Percentiles rank a stretch among this genome's conserved stretches.
Conservation (phyloP, 1,140 invertebrate species). For the Anagrus nilaparvatae region DNA sequence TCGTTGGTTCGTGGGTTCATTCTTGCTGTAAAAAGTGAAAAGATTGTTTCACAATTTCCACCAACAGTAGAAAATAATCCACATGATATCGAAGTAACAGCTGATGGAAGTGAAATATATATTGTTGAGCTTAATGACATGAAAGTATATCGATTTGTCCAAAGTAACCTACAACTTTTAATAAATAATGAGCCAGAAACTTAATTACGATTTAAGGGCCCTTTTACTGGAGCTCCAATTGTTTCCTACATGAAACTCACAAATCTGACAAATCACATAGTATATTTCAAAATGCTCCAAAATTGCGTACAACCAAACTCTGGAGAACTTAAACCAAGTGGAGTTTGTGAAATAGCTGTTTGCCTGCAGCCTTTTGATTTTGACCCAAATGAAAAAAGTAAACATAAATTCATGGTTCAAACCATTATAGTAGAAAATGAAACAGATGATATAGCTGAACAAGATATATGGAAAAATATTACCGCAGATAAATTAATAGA, state of each 20-base stretch:
- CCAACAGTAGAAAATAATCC: conserved; percentile 50
- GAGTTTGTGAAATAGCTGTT: conserved; percentile 75
- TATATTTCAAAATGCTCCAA: conserved; percentile 99
- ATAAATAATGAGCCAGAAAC: too few relatives aligned
- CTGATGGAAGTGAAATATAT: conserved; percentile 58
- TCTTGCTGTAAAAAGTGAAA: conserved; percentile 49
- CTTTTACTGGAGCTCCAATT: conserved; percentile 73
- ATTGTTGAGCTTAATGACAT: conserved; percentile 62
- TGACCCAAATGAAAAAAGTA: conserved; percentile 89
- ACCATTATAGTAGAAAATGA: conserved; percentile 78
- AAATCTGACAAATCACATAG: conserved; percentile 72
- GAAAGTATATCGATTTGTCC: conserved; percentile 53
- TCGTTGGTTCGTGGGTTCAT: conserved; percentile 65
- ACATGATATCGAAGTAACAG: conserved; percentile 62
- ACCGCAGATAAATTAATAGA: conserved; percentile 78
- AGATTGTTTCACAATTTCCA: conserved; percentile 51
- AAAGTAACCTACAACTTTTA: conserved; percentile 24
- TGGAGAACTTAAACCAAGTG: conserved; percentile 72
- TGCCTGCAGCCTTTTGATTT: conserved; percentile 93
- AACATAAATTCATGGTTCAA: conserved; percentile 99
- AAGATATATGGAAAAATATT: conserved; percentile 69
- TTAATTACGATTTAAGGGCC: conserved; percentile 64
- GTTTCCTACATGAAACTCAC: conserved; percentile 83
- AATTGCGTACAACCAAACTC: conserved; percentile 99
- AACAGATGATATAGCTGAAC: conserved; percentile 42